These are phyloP conservation scores for Sebastes matsubarae DNA, from an alignment of 2,797 vertebrate species.

Conservation along the genomic window DNA sequence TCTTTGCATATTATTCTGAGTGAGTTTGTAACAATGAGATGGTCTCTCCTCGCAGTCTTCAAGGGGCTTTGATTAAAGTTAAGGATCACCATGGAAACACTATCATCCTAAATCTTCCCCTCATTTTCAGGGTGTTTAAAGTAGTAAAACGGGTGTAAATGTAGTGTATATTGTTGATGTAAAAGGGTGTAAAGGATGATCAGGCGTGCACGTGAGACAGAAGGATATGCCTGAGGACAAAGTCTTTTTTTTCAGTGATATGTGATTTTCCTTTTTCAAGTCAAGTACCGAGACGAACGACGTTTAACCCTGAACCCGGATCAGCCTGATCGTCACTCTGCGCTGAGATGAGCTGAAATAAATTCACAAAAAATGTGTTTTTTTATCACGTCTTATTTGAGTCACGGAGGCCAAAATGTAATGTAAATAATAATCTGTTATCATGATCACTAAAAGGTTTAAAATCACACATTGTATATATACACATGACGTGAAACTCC, in stretches of 20 bases:
- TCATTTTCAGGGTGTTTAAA: conserved; percentile 1
- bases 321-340: neutral
- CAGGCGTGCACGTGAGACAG: neutral
- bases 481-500: conserved; percentile 14
- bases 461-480: conserved; percentile 30
- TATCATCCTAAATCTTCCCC: neutral
- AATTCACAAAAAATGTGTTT: neutral
- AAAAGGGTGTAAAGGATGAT: neutral
- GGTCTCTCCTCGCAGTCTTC: neutral
- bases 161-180: neutral
- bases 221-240: conserved; percentile 69
- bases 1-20: conserved; percentile 28
- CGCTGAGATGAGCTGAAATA: conserved; percentile 8
- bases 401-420: conserved; percentile 3
- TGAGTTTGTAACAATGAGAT: neutral
- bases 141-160: neutral
- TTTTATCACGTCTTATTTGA: conserved; percentile 8
- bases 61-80: neutral
- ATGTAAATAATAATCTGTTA: conserved; percentile 17
- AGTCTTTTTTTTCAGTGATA: conserved; percentile 59
- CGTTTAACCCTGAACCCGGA: conserved; percentile 16
- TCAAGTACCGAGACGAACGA: conserved; percentile 32
- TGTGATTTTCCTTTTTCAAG: conserved; percentile 63
- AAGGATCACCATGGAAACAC: neutral
- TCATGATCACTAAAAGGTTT: neutral